phyloP scores from a whole-genome alignment of 1,140 invertebrate species.

The Lethrus apterus region DNA sequence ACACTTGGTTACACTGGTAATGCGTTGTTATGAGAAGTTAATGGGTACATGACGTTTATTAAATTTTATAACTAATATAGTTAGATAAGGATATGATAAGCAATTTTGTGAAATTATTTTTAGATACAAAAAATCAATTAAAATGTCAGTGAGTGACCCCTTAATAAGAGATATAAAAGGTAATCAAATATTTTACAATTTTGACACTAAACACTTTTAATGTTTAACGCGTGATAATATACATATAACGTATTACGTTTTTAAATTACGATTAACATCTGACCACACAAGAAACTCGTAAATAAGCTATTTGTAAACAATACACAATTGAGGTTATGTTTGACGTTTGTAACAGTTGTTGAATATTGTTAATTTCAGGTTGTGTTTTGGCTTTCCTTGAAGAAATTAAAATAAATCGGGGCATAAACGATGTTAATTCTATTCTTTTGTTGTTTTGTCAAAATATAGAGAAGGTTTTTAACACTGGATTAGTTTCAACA shows the following conservation, averaged over 20 bases:
- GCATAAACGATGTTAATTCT: conserved; percentile 12
- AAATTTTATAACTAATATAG: no score
- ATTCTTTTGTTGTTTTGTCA: conserved; percentile 42
- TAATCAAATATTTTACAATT: conserved; percentile 31
- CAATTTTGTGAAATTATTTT: conserved; percentile 9
- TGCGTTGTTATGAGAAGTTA: no score
- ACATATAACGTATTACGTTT: no score
- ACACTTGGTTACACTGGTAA: no score
- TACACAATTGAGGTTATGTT: conserved; percentile 16
- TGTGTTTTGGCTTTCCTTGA: conserved; percentile 43
- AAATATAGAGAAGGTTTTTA: conserved; percentile 46
- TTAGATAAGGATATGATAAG: no score
- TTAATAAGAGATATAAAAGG: conserved; percentile 49
- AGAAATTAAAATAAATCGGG: conserved; percentile 20
- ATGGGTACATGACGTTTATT: no score
- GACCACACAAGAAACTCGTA: no score
- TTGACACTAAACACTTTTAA: no score
- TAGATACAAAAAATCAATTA: conserved; percentile 11
- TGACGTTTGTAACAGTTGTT: conserved; percentile 2
- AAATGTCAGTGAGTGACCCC: conserved; percentile 50
- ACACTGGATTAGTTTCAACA: conserved; percentile 40
- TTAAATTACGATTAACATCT: no score
- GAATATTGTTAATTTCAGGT: conserved; percentile 32
- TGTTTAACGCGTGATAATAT: no score
- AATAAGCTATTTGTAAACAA: no score